phyloP scores from a whole-genome alignment of 1,140 invertebrate genomes.

The Trichonephila clavipes region DNA sequence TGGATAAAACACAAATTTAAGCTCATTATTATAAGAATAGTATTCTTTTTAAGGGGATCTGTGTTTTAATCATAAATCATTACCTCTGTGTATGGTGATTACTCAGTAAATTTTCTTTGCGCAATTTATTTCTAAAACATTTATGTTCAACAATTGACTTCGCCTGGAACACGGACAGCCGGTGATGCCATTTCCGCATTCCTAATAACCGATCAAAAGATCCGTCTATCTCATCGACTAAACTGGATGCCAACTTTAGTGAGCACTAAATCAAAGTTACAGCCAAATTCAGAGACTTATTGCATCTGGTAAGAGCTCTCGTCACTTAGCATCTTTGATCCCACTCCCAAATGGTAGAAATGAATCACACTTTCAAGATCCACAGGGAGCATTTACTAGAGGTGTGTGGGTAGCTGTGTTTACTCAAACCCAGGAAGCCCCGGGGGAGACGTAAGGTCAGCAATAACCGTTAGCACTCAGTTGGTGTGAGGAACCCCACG shows the following conservation, averaged over 20 bases:
- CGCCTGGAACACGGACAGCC: background rate
- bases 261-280: constrained; percentile 55
- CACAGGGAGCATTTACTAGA: constrained; percentile 36
- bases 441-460: constrained; percentile 34
- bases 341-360: constrained; percentile 59
- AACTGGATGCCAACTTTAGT: background rate
- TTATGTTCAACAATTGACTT: background rate
- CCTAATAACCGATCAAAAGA: constrained; percentile 23
- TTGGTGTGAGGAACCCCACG: background rate
- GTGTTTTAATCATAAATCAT: too few relatives aligned
- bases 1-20: background rate
- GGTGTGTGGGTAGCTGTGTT: constrained; percentile 2
- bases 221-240: background rate
- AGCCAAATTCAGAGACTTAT: constrained; percentile 32
- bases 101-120: background rate
- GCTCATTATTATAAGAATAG: background rate
- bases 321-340: constrained; percentile 63
- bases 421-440: constrained; percentile 24
- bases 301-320: background rate
- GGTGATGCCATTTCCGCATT: background rate
- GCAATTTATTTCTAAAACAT: background rate
- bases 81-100: too few relatives aligned
- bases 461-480: constrained; percentile 50
- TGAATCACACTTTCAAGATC: constrained; percentile 63
- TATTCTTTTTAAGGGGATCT: too few relatives aligned